Conservation (phyloP, 2,888 invertebrate genomes). For the Argyresthia albistria region DNA sequence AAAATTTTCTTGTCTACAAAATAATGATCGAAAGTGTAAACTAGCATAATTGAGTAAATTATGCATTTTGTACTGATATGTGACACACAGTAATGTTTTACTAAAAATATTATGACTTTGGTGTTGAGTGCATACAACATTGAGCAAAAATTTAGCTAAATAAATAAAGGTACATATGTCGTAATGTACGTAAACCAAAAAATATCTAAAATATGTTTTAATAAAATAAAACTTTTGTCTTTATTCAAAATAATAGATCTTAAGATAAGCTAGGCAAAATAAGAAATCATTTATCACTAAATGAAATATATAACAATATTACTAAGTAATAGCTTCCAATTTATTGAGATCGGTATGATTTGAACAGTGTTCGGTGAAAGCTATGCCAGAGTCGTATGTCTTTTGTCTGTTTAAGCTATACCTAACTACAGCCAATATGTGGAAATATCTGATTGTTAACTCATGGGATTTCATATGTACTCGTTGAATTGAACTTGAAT, state of each 20-base stretch:
- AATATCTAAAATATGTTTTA: conserved; percentile 48
- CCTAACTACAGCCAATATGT: neutral
- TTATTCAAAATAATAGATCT: conserved; percentile 44
- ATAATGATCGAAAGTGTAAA: neutral
- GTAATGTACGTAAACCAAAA: conserved; percentile 26
- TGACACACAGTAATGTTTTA: conserved; percentile 35
- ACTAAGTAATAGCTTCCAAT: conserved; percentile 70
- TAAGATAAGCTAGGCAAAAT: conserved; percentile 39
- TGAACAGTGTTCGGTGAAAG: conserved; percentile 7
- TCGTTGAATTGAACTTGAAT: neutral
- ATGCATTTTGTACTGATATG: conserved; percentile 66
- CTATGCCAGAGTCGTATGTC: neutral
- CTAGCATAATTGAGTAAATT: conserved; percentile 22
- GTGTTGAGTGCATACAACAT: conserved; percentile 67
- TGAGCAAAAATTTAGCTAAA: conserved; percentile 70
- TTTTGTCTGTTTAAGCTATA: neutral
- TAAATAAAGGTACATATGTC: conserved; percentile 37
- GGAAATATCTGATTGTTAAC: neutral
- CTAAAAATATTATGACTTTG: conserved; percentile 61
- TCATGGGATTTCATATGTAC: neutral
- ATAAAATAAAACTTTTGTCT: conserved; percentile 56
- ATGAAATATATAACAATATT: conserved; percentile 30
- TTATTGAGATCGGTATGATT: conserved; percentile 62
- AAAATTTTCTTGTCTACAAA: too few relatives aligned
- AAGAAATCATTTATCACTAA: conserved; percentile 31